Percentiles rank a stretch among this genome's conserved stretches.
These are phyloP conservation scores for Melanchra persicariae DNA, from an alignment of 2,888 invertebrate species.

Conservation along the genomic window DNA sequence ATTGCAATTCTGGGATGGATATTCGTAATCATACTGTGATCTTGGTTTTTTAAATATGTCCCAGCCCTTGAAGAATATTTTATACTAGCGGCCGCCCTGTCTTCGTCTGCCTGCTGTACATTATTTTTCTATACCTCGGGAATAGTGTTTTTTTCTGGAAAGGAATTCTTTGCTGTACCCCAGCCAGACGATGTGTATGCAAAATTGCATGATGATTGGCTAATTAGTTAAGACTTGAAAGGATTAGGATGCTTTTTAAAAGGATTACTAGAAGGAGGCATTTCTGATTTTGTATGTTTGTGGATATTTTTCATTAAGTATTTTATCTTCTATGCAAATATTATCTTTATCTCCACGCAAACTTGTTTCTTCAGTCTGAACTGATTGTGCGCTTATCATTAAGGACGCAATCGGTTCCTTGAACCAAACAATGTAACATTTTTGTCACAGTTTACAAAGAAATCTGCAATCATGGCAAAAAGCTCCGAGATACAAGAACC, in stretches of 20 bases:
- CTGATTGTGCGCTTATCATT: conserved; percentile 24
- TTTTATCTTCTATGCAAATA: conserved; percentile 9
- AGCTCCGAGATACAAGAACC: too few relatives aligned
- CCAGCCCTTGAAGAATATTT: too few relatives aligned
- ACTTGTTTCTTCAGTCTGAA: conserved; percentile 6
- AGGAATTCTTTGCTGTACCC: too few relatives aligned
- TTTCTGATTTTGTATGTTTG: not conserved
- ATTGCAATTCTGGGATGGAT: not conserved
- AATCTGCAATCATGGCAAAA: too few relatives aligned
- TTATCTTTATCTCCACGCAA: conserved; percentile 23
- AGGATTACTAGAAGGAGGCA: too few relatives aligned
- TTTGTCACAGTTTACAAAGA: not conserved
- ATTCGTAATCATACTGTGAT: not conserved
- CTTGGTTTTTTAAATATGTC: not conserved
- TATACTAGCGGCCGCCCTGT: too few relatives aligned
- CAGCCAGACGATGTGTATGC: too few relatives aligned
- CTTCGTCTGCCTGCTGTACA: too few relatives aligned
- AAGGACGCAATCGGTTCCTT: conserved; percentile 5
- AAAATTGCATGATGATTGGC: too few relatives aligned
- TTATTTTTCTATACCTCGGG: too few relatives aligned
- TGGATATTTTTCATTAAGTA: not conserved
- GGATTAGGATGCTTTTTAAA: not conserved
- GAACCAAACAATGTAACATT: not conserved
- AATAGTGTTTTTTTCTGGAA: too few relatives aligned
- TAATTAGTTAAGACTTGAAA: too few relatives aligned